A percentile compares a stretch with the other conserved stretches of the same genome.
phyloP scores from a whole-genome alignment of 2,888 invertebrate genomes.

The Hemaris fuciformis region DNA sequence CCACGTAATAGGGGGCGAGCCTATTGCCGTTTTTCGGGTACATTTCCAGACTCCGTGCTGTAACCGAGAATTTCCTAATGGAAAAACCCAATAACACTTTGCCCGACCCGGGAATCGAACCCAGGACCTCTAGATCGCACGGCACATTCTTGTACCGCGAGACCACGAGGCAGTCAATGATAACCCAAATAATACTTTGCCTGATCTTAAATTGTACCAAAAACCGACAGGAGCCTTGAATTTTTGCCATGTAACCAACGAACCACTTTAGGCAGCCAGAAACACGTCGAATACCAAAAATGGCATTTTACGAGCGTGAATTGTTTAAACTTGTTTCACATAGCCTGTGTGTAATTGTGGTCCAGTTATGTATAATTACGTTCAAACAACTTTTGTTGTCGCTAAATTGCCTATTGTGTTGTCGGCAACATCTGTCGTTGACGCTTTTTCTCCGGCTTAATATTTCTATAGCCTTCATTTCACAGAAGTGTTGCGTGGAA shows the following conservation, averaged over 20 bases:
- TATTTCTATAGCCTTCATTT: constrained; percentile 36
- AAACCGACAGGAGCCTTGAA: not conserved
- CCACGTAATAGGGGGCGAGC: no score
- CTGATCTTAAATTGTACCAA: not conserved
- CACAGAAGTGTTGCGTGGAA: constrained; percentile 20
- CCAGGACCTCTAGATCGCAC: no score
- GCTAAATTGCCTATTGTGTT: constrained; percentile 45
- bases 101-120: no score
- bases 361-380: constrained; percentile 24
- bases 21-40: no score
- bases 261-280: no score
- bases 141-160: no score
- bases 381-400: constrained; percentile 20
- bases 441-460: constrained; percentile 19
- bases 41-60: no score
- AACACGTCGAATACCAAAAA: not conserved
- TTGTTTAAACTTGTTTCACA: constrained; percentile 25
- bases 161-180: no score
- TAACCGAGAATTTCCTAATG: no score
- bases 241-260: no score
- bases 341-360: constrained; percentile 13
- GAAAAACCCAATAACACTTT: no score
- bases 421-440: constrained; percentile 21
- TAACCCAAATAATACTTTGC: no score
- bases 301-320: not conserved